Evolutionary conservation across 2,888 invertebrate species (phyloP).

Genomic region (Microchrysa polita): DNA sequence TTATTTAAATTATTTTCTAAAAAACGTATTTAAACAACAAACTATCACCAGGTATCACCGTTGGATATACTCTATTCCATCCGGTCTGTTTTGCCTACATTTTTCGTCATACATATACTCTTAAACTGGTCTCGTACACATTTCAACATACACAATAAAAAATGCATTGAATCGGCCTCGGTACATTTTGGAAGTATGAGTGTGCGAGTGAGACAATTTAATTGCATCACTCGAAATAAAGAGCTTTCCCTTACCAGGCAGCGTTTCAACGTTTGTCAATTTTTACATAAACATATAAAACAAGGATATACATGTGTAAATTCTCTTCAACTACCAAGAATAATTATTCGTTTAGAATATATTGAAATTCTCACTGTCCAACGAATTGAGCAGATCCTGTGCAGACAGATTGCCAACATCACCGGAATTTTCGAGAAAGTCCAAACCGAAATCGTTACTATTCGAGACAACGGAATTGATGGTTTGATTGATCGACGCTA

Average conservation of each 20-base stretch:
- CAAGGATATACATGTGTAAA: background rate
- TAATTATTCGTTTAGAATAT: conserved; percentile 57
- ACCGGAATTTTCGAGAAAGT: conserved; percentile 84
- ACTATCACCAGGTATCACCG: conserved; percentile 42
- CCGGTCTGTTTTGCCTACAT: background rate
- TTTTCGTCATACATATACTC: background rate
- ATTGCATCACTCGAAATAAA: too few relatives aligned
- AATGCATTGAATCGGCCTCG: too few relatives aligned
- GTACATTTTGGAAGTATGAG: too few relatives aligned
- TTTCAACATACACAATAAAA: too few relatives aligned
- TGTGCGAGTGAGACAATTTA: too few relatives aligned
- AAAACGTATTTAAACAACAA: conserved; percentile 41
- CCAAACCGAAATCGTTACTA: conserved; percentile 77
- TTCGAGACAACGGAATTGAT: conserved; percentile 64
- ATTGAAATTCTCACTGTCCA: conserved; percentile 80
- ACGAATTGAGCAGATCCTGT: conserved; percentile 83
- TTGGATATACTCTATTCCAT: conserved; percentile 19
- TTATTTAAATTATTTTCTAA: conserved; percentile 20
- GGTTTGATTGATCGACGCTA: conserved; percentile 59
- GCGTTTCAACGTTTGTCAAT: background rate
- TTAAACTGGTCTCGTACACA: background rate
- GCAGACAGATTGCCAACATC: conserved; percentile 82
- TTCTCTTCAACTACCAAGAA: background rate
- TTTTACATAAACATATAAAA: background rate
- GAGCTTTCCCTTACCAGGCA: background rate